Base-by-base conservation (phyloP, 2,888 invertebrate genomes). In the Chrysodeixis includens region DNA sequence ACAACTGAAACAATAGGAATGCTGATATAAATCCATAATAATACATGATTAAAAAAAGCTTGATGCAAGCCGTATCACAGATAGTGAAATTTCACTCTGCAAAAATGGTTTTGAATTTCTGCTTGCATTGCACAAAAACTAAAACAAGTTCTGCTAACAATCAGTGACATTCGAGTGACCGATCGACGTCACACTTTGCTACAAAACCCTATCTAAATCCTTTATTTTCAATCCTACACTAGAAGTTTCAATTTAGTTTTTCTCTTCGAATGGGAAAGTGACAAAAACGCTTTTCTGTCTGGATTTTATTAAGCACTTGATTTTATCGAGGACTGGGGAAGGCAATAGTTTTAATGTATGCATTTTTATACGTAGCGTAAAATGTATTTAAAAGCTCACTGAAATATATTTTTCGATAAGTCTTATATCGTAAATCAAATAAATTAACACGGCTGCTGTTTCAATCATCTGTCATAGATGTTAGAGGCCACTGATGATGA, bases 201-300 rank as follows among this genome's bases (percentile, higher is more conserved):
- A 40, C 40, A 40, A 40, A 40, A 40, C 40, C n/a, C n/a, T 40
- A 4, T 40, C 40, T 40, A 40, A 40, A 40, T 40, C 40, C 40
- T 40, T 40, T 40, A 5, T n/a, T 40, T 40, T 40, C n/a, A 12
- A 40, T n/a, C n/a, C 40, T 40, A n/a, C n/a, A 40, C n/a, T 40
- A 40, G n/a, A n/a, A n/a, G n/a, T 40, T 40, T 40, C 40, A 40
- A 40, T 40, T 40, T 40, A 40, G 40, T 40, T 40, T 40, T 40
- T n/a, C 40, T 40, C 40, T 40, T 4, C 35, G n/a, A 40, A 40
- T 26, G 26, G 26, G 6, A 40, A 14, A 40, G 40, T n/a, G n/a
- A 40, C 14, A 5, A 14, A 32, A 32, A 1, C 12, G n/a, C 4
- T 14, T 1, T 40, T 14, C n/a, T 40, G 7, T 3, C n/a, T 40